These are phyloP conservation scores for Brachypteracias leptosomus DNA, from an alignment of 2,113 vertebrate genomes.

Conservation along the genomic window DNA sequence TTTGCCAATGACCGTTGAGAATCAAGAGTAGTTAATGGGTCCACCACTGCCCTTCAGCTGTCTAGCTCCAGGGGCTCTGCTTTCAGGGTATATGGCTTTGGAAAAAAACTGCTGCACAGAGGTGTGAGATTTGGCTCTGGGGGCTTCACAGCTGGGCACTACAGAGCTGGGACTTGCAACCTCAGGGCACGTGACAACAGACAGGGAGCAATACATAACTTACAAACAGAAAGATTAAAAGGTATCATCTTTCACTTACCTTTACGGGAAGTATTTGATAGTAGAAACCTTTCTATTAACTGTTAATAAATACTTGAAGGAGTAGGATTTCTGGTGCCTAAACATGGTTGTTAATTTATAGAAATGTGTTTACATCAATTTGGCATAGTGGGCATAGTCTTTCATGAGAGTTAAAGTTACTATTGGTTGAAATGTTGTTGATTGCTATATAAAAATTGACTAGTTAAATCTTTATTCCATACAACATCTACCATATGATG, in stretches of 20 bases:
- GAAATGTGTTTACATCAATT: background rate
- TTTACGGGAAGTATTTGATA: background rate
- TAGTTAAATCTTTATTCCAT: background rate
- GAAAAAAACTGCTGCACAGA: background rate
- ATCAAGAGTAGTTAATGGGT: background rate
- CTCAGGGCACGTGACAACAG: background rate
- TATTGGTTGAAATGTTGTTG: background rate
- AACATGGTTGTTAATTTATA: background rate
- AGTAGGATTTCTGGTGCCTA: background rate
- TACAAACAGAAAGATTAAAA: background rate
- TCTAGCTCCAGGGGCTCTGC: background rate
- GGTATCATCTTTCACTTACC: background rate
- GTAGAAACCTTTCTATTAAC: background rate
- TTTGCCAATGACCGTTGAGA: background rate
- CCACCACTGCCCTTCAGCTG: background rate
- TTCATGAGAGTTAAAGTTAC: background rate
- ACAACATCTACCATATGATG: fast-evolving
- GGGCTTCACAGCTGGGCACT: background rate
- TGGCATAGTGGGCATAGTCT: fast-evolving
- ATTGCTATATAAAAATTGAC: background rate
- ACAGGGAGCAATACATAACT: background rate
- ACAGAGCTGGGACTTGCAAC: background rate
- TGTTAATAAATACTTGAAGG: background rate
- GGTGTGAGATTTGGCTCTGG: background rate
- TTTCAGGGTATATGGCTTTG: background rate